Base-by-base conservation (phyloP, 2,888 invertebrate species). In the Hemistola chrysoprasaria region DNA sequence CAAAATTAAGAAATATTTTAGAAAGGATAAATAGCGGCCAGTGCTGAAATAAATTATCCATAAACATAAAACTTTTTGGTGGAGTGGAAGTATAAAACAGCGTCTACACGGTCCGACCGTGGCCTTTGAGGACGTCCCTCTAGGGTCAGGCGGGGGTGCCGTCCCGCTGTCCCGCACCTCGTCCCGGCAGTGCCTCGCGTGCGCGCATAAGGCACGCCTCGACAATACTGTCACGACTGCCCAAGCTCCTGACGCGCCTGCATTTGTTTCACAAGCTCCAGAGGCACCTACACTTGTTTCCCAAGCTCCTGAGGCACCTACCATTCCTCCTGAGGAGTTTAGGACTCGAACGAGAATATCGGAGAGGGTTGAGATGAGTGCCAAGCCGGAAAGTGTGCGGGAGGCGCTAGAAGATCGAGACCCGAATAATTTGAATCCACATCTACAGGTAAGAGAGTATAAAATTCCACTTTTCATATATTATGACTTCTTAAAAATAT, bases 361-460 rank as follows among this genome's bases (percentile, higher is more conserved):
- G 21, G 51, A 40, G 7, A 40, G 48, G 1, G 53, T 60, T 24
- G 47, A 47, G 43, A 69, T 74, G 59, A 62, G 68, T 20, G 65
- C 69, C 9, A 90, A 90, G 50, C 78, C 87, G 31, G 88, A 84
- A 24, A 86, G 72, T 34, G 53, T 60, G 2, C 71, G 72, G 3
- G 83, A 87, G 26, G 89, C 92, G 33, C 75, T 94, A 43, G 93
- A 93, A 59, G 93, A 93, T 58, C 75, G 94, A 47, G 94, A 94
- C 64, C 94, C 94, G 0, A 93, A 93, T 58, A 90, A 87, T 46
- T 71, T 94, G 47, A 94, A 94, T 63, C 90, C 91, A 43, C 93
- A 94, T 71, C 82, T 94, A 31, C 93, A 93, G 91, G 94, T 94
- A 73, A 62, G 56, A 49, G 50, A 40, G 23, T 50, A 40, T 52